Conservation (phyloP, 2,797 vertebrate species). For the Hephaestus fuliginosus region DNA sequence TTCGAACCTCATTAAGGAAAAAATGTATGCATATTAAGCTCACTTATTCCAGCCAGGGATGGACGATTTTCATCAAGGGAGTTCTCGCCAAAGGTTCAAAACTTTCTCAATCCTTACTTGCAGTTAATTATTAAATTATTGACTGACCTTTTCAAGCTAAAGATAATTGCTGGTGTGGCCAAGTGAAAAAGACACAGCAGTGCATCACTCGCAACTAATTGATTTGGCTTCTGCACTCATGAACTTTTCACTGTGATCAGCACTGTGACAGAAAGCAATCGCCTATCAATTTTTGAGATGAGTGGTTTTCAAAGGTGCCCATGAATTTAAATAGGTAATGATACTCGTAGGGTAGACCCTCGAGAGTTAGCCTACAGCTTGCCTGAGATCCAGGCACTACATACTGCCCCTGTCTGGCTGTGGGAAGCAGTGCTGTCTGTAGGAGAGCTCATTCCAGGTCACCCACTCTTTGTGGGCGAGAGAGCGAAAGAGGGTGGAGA, state of each 20-base stretch:
- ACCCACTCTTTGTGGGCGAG: constrained; percentile 78
- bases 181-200: constrained; percentile 65
- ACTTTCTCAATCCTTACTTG: constrained; percentile 49
- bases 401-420: constrained; percentile 64
- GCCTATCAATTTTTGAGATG: constrained; percentile 56
- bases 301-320: constrained; percentile 57
- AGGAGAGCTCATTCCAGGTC: constrained; percentile 74
- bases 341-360: constrained; percentile 15
- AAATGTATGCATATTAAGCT: constrained; percentile 24
- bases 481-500: constrained; percentile 60
- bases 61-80: constrained; percentile 6
- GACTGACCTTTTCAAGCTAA: constrained; percentile 73
- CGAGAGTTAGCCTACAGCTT: constrained; percentile 26
- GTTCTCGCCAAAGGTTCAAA: constrained; percentile 31
- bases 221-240: constrained; percentile 64
- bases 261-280: constrained; percentile 70
- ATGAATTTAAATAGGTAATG: constrained; percentile 39
- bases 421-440: constrained; percentile 58
- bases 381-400: constrained; percentile 13
- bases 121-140: constrained; percentile 64
- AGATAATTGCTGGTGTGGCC: constrained; percentile 72
- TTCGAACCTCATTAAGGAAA: background rate
- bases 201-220: constrained; percentile 69
- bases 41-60: constrained; percentile 13
- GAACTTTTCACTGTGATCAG: constrained; percentile 76